phyloP scores from a whole-genome alignment of 2,113 vertebrate genomes.

The Neotoma lepida region DNA sequence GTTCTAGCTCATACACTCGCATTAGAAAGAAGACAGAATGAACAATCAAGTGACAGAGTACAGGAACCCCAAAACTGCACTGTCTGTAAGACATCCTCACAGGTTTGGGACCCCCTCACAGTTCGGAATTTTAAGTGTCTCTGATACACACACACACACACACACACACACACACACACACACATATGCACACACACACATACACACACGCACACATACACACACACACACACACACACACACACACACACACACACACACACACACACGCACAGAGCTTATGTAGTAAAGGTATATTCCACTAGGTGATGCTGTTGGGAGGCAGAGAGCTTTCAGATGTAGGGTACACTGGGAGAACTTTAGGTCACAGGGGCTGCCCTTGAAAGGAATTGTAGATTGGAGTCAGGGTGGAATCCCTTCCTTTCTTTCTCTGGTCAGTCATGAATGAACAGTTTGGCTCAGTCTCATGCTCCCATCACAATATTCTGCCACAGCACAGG shows the following conservation, averaged over 20 bases:
- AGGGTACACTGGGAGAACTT: neutral
- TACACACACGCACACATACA: no score
- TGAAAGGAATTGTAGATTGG: neutral
- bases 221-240: no score
- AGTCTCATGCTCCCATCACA: no score
- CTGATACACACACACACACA: rapidly evolving
- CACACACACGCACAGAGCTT: neutral
- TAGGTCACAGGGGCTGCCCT: neutral
- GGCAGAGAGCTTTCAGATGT: neutral
- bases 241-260: neutral
- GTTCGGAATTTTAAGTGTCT: neutral
- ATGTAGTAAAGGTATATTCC: neutral
- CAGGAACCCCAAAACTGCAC: neutral
- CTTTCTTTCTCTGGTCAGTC: neutral
- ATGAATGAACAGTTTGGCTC: neutral
- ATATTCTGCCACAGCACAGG: neutral
- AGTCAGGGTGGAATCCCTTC: neutral
- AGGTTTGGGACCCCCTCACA: neutral
- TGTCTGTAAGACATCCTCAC: no score
- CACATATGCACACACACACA: neutral
- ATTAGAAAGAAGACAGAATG: neutral
- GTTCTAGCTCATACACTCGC: neutral
- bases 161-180: no score
- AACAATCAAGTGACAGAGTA: neutral
- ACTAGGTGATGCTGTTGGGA: neutral